Base-by-base conservation (phyloP, 2,888 invertebrate genomes). In the Mimumesa dahlbomi region DNA sequence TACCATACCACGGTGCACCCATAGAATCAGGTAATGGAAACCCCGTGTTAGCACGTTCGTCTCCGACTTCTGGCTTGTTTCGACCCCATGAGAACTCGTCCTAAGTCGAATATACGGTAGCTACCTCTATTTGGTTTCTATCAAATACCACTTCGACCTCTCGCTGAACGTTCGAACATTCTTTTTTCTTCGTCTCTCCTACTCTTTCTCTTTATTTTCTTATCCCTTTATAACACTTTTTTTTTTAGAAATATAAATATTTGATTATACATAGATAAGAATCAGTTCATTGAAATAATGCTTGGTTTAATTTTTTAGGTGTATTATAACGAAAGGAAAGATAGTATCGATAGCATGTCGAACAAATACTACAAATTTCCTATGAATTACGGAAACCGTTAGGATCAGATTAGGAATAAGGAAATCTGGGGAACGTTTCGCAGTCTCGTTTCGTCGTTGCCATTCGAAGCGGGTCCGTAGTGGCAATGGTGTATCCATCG, bases 1-100 rank as follows among this genome's bases (percentile, higher is more conserved):
- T 71, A 52, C 56, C 57, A 42, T 64, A 40, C 31, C 46, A 29
- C 58, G 22, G 56, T 40, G 52, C 58, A 29, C 29, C 40, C 29
- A 45, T 48, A 53, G 67, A 74, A 64, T 34, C 57, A 63, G 42
- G 58, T 74, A 79, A 80, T 80, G 76, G 76, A 80, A 80, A 70
- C 71, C 75, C 66, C 53, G 54, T 73, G 71, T 80, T 78, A 78
- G 71, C 80, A 52, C 52, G 61, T 68, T 68, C 68, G 65, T 34
- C 42, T 53, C 56, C 58, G 66, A 72, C 73, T 76, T 59, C 66
- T 56, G 50, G 46, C 46, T 57, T 38, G 53, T 63, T 61, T 57
- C 62, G 66, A 58, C 70, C 62, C 56, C 62, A 73, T 70, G 78
- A 57, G 78, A 77, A 65, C 73, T 45, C 43, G 49, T 42, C 38